Base-by-base conservation (phyloP, 2,797 vertebrate genomes). In the Anas flavirostris region DNA sequence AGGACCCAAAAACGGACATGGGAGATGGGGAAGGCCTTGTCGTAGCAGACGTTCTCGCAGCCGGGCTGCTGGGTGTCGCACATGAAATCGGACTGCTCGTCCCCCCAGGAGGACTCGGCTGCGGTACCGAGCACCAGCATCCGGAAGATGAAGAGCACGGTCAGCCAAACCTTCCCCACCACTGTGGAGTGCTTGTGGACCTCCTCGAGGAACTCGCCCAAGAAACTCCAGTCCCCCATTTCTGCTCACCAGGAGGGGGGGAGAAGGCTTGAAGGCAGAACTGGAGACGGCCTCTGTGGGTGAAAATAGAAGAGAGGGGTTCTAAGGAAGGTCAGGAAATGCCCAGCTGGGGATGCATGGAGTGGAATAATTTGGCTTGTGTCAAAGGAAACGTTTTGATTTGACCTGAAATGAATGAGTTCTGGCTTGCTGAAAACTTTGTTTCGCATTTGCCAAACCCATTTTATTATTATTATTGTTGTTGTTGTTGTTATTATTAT, bases 1-100 rank as follows among this genome's bases (percentile, higher is more conserved):
- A 99, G 98, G 60, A 99, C 99, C 99, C 99, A 99, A 76, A 99
- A 99, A 82, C 99, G 98, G 80, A 99, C 99, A 56, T 99, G 99
- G 48, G 99, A 99, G 66, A 99, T 99, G 94, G 99, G 99, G 97
- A 99, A 99, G 79, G 99, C 99, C 59, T 98, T 98, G 97, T 99
- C 99, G 0, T 99, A 99, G 97, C 99, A 99, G 28, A 99, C 99
- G 0, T 99, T 99, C 95, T 99, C 98, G 2, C 99, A 99, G 82
- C 99, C 99, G 0, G 99, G 99, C 95, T 99, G 99, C 80, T 98
- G 97, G 0, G 99, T 99, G 94, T 99, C 99, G 0, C 99, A 99
- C 92, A 98, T 98, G 97, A 99, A 99, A 82, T 99, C 99, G 0
- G 99, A 99, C 97, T 99, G 99, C 97, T 99, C 99, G 0, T 99